These are phyloP conservation scores for Microcebus tavaratra DNA, from an alignment of 2,113 vertebrate species.

Conservation along the genomic window DNA sequence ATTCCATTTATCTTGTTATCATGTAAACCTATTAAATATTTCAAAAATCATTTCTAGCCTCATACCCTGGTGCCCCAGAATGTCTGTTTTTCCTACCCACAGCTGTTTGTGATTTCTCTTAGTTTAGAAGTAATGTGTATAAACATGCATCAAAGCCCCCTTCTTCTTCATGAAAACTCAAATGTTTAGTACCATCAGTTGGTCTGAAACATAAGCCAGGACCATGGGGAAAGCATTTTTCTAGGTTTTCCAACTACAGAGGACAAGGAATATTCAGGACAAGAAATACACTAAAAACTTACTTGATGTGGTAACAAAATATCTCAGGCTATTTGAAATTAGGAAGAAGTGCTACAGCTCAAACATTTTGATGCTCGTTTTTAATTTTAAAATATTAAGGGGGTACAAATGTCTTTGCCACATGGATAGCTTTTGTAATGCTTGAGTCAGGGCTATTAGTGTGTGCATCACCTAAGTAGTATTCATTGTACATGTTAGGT, in stretches of 20 bases:
- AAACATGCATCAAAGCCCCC: not conserved
- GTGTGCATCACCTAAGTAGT: too few relatives aligned
- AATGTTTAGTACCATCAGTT: fast-evolving
- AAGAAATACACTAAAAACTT: not conserved
- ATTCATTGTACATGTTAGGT: too few relatives aligned
- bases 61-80: not conserved
- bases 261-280: too few relatives aligned
- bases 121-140: not conserved
- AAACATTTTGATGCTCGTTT: not conserved
- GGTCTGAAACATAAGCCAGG: not conserved
- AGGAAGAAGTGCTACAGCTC: not conserved
- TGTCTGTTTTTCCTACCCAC: not conserved
- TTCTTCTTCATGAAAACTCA: not conserved
- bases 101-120: not conserved
- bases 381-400: too few relatives aligned
- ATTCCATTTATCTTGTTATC: not conserved
- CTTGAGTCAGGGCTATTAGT: too few relatives aligned
- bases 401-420: too few relatives aligned
- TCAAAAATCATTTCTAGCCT: not conserved
- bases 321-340: not conserved
- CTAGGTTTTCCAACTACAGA: not conserved
- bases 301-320: not conserved
- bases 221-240: not conserved
- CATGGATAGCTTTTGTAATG: too few relatives aligned
- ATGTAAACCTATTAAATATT: not conserved